Evolutionary conservation across 2,797 vertebrate genomes (phyloP).

Genomic region (Rhynchonycteris naso): DNA sequence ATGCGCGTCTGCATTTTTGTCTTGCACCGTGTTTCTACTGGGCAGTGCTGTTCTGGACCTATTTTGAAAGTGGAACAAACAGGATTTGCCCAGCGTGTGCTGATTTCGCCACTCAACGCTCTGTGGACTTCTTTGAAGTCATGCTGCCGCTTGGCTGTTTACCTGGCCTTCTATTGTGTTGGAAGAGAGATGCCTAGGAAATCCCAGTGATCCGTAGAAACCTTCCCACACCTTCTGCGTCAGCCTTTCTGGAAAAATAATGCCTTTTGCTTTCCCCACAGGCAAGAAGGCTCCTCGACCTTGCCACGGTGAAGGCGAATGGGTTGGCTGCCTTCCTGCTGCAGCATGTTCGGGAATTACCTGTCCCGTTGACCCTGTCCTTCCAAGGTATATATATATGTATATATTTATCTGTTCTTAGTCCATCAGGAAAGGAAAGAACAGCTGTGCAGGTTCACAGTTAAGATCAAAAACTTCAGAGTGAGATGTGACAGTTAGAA

Average conservation of each 20-base stretch:
- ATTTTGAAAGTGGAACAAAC: not conserved
- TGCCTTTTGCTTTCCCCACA: constrained; percentile 58
- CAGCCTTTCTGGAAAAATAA: not conserved
- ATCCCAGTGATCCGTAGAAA: not conserved
- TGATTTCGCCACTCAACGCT: not conserved
- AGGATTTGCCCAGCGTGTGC: not conserved
- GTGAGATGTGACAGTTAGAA: rapidly evolving
- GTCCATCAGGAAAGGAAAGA: not conserved
- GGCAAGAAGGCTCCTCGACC: constrained; percentile 91
- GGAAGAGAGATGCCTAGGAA: not conserved
- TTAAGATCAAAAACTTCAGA: not conserved
- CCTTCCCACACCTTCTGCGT: not conserved
- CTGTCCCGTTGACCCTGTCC: not conserved
- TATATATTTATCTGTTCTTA: not conserved
- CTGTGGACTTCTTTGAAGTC: not conserved
- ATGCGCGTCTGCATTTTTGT: no score
- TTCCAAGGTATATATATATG: constrained; percentile 61
- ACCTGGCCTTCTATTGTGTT: not conserved
- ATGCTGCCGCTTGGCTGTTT: not conserved
- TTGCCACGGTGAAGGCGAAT: constrained; percentile 88
- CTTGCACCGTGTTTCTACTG: not conserved
- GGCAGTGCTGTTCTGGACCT: not conserved
- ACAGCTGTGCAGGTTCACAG: not conserved
- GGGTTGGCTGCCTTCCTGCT: constrained; percentile 86
- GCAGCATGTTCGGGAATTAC: constrained; percentile 80